Evolutionary conservation across 2,888 invertebrate species (phyloP).

Genomic region (Tipula lateralis): DNA sequence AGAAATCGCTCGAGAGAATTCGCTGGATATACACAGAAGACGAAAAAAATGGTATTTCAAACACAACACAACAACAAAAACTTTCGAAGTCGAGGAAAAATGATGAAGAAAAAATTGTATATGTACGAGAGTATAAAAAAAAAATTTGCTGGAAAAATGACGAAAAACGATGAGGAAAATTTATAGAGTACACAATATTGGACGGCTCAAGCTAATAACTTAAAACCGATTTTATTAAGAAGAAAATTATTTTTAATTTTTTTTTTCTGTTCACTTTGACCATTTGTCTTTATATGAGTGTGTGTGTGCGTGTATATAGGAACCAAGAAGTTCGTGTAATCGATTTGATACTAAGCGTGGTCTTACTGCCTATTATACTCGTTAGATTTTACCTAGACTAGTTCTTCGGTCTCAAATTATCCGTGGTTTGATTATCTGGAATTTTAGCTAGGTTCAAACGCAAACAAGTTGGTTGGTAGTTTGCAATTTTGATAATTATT

Average conservation of each 20-base stretch:
- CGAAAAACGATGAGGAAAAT: slow-evolving; percentile 11
- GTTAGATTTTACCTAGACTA: too few relatives aligned
- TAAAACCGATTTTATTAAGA: slow-evolving; percentile 11
- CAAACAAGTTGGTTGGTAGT: too few relatives aligned
- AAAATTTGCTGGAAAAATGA: not conserved
- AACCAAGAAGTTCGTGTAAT: too few relatives aligned
- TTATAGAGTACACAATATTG: slow-evolving; percentile 11
- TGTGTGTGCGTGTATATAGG: not conserved
- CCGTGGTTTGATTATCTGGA: too few relatives aligned
- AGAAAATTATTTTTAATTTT: not conserved
- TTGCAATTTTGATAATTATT: too few relatives aligned
- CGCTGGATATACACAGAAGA: too few relatives aligned
- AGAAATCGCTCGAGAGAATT: slow-evolving; percentile 33
- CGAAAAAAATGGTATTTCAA: slow-evolving; percentile 32
- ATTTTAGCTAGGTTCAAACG: too few relatives aligned
- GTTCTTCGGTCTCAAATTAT: too few relatives aligned
- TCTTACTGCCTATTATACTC: too few relatives aligned
- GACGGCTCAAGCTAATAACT: slow-evolving; percentile 19
- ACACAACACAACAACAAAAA: slow-evolving; percentile 14
- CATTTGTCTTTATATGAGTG: not conserved
- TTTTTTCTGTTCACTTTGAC: not conserved
- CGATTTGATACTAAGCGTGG: too few relatives aligned
- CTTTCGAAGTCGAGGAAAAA: not conserved
- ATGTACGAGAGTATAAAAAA: not conserved
- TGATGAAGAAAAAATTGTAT: not conserved